Evolutionary conservation across 2,113 vertebrate species (phyloP).

Genomic region (Thomomys bottae): DNA sequence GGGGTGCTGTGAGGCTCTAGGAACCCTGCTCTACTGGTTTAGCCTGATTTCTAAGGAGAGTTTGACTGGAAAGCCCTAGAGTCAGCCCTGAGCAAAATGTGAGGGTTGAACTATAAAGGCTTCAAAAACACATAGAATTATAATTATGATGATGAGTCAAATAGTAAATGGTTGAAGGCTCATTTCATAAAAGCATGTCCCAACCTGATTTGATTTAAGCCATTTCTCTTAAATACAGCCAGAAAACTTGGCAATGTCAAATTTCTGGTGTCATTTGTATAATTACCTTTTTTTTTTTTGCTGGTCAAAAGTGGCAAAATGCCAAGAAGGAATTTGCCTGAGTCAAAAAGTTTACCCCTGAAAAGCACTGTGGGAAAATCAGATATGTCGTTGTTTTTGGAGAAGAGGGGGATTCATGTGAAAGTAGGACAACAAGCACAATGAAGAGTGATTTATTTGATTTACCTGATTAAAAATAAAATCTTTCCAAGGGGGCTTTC

Average conservation of each 20-base stretch:
- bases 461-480: constrained; percentile 14
- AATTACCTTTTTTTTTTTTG: neutral
- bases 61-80: constrained; percentile 62
- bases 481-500: neutral
- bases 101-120: constrained; percentile 52
- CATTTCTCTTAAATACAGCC: constrained; percentile 16
- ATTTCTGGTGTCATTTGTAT: constrained; percentile 10
- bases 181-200: constrained; percentile 29
- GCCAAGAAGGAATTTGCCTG: neutral
- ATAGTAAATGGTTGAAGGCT: constrained; percentile 41
- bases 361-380: neutral
- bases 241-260: neutral
- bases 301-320: neutral
- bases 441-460: neutral
- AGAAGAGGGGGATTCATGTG: neutral
- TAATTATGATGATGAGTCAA: constrained; percentile 70
- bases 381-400: neutral
- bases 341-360: neutral
- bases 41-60: constrained; percentile 67
- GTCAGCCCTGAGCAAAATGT: constrained; percentile 66
- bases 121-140: constrained; percentile 54
- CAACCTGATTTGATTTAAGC: constrained; percentile 46
- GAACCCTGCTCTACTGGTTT: constrained; percentile 72
- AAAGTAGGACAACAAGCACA: neutral
- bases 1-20: neutral